These are phyloP conservation scores for Sylvia borin DNA, from an alignment of 2,797 vertebrate genomes.

Conservation along the genomic window DNA sequence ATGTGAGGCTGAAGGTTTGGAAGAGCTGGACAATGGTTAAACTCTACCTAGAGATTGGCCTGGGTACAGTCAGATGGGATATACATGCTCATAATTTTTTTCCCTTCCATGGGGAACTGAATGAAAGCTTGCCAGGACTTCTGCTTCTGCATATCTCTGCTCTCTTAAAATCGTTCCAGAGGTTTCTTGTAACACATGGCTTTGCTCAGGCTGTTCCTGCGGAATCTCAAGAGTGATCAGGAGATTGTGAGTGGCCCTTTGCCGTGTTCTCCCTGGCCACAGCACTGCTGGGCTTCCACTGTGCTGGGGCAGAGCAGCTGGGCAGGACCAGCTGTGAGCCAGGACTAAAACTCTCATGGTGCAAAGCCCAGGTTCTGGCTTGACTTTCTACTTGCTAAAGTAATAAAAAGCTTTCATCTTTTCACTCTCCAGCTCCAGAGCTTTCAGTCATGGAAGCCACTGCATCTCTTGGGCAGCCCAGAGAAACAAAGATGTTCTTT, in stretches of 20 bases:
- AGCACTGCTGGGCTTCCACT: not conserved
- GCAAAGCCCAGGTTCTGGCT: not conserved
- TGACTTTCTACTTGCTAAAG: not conserved
- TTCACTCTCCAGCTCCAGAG: not conserved
- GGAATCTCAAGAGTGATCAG: not conserved
- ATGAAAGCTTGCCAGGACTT: conserved; percentile 51
- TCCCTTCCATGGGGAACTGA: not conserved
- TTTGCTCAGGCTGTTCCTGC: conserved; percentile 45
- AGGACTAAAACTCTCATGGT: fast-evolving
- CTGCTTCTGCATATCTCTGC: conserved; percentile 35
- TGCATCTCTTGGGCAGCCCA: not conserved
- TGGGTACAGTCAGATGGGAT: conserved; percentile 38
- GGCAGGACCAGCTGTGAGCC: not conserved
- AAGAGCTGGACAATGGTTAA: not conserved
- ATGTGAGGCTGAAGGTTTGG: conserved; percentile 26
- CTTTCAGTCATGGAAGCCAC: not conserved
- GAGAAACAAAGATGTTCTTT: not conserved
- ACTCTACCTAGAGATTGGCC: conserved; percentile 34
- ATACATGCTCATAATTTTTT: not conserved
- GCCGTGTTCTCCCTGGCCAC: not conserved
- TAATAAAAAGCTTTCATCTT: not conserved
- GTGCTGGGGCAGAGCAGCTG: not conserved
- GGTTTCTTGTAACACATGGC: conserved; percentile 50
- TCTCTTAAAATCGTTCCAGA: conserved; percentile 4
- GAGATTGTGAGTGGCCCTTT: not conserved